Evolutionary conservation across 2,888 invertebrate genomes (phyloP).

Genomic region (Sympetrum striolatum): DNA sequence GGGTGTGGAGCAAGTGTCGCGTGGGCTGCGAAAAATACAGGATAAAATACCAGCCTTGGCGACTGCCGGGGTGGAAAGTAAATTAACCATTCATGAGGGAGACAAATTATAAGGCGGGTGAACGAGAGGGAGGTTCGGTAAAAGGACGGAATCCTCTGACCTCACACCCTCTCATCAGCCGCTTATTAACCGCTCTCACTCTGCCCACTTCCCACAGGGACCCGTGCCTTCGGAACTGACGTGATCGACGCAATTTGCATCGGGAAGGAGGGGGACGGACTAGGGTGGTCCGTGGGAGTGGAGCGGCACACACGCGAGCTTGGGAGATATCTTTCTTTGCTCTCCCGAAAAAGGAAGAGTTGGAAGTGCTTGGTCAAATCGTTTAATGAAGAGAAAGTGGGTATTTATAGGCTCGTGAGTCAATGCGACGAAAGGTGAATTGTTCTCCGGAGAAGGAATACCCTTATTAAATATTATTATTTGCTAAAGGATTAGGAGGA

Average conservation of each 20-base stretch:
- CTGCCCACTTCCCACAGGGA: no score
- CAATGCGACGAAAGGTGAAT: no score
- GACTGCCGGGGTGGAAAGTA: not conserved
- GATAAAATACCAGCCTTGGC: not conserved
- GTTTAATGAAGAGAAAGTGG: not conserved
- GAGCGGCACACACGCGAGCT: not conserved
- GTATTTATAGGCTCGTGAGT: no score
- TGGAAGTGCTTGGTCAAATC: not conserved
- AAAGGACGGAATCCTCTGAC: no score
- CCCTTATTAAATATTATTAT: no score
- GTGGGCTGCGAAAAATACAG: not conserved
- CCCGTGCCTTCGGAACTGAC: not conserved
- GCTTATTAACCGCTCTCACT: no score
- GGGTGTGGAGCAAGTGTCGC: not conserved
- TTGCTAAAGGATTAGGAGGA: no score
- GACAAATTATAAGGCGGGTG: not conserved
- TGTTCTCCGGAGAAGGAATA: no score
- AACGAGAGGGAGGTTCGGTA: no score
- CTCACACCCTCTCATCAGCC: not conserved
- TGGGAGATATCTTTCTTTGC: not conserved
- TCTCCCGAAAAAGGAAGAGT: not conserved
- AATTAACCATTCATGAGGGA: constrained; percentile 17
- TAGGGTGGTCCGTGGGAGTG: no score
- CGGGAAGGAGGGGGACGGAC: not conserved
- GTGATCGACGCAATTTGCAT: not conserved